Conservation (phyloP, 2,888 invertebrate species). For the Troilus luridus region DNA sequence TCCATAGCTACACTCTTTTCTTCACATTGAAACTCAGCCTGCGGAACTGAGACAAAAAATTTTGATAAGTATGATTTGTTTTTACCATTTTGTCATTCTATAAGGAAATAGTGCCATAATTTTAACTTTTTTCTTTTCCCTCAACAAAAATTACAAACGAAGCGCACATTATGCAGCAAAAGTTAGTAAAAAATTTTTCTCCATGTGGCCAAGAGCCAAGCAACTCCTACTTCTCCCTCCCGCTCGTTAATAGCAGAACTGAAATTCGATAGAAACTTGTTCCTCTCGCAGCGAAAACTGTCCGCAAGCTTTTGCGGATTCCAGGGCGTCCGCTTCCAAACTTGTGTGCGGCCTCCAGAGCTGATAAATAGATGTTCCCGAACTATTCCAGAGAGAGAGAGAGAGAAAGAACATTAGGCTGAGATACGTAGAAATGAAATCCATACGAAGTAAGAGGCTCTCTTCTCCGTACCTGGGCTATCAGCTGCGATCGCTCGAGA, state of each 20-base stretch:
- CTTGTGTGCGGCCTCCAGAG: not conserved
- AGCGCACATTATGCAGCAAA: not conserved
- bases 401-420: not conserved
- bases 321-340: not conserved
- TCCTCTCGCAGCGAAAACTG: not conserved
- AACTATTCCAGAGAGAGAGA: not conserved
- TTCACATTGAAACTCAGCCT: too few relatives aligned
- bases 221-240: too few relatives aligned
- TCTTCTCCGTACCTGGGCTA: not conserved
- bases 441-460: not conserved
- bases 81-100: too few relatives aligned
- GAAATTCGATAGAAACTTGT: slow-evolving; percentile 5
- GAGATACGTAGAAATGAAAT: too few relatives aligned
- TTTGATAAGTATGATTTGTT: too few relatives aligned
- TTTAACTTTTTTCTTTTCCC: too few relatives aligned
- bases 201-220: not conserved
- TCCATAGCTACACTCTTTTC: too few relatives aligned
- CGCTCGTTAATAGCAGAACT: not conserved
- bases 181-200: not conserved
- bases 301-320: not conserved
- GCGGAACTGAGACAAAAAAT: too few relatives aligned
- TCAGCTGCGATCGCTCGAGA: not conserved
- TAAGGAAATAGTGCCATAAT: too few relatives aligned
- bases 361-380: slow-evolving; percentile 4
- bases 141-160: not conserved